phyloP scores from a whole-genome alignment of 2,113 vertebrate genomes.

The Peucedramus taeniatus region DNA sequence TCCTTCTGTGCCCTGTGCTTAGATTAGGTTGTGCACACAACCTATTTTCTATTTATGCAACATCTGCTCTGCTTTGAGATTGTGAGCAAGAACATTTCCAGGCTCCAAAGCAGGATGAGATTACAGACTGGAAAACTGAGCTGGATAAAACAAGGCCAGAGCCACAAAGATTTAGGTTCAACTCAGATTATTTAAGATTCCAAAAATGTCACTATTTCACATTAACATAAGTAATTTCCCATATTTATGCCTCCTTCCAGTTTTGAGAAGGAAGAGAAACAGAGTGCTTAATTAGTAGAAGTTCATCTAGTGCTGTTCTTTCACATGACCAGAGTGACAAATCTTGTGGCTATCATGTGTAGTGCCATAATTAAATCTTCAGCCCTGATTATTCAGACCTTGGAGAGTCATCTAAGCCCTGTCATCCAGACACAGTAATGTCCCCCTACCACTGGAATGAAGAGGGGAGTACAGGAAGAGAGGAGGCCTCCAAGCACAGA shows the following conservation, averaged over 20 bases:
- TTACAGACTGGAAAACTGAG: conserved; percentile 27
- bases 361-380: conserved; percentile 46
- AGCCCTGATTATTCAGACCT: conserved; percentile 20
- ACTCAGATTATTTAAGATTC: conserved; percentile 36
- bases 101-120: conserved; percentile 56
- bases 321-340: conserved; percentile 35
- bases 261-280: conserved; percentile 16
- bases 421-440: neutral
- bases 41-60: conserved; percentile 62
- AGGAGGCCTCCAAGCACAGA: neutral
- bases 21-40: conserved; percentile 51
- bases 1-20: conserved; percentile 19
- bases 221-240: neutral
- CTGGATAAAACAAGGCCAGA: conserved; percentile 41
- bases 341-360: conserved; percentile 27
- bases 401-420: neutral
- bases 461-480: neutral
- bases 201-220: neutral
- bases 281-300: conserved; percentile 23
- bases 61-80: conserved; percentile 56
- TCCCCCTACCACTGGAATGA: neutral
- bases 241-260: neutral
- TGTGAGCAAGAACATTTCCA: conserved; percentile 45
- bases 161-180: conserved; percentile 20
- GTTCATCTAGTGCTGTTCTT: conserved; percentile 8